Percentiles rank a stretch among this genome's conserved stretches.
Evolutionary conservation across 2,113 vertebrate species (phyloP).

Genomic region (Azemiops feae): DNA sequence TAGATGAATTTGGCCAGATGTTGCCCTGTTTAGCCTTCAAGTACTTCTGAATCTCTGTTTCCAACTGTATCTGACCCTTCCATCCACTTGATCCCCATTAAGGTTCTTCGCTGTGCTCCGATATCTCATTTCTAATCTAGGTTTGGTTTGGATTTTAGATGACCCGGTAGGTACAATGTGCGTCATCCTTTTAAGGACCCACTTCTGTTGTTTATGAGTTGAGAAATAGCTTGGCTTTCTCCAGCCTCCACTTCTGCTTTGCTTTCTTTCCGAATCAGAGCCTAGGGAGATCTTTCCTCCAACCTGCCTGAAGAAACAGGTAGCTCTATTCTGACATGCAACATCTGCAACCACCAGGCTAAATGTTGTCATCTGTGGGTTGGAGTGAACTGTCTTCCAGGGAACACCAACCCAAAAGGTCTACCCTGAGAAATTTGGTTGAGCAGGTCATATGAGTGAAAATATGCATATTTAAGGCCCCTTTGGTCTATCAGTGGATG

Average conservation of each 20-base stretch:
- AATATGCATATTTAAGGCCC: background rate
- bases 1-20: conserved; percentile 35
- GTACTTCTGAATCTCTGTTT: conserved; percentile 7
- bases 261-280: background rate
- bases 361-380: background rate
- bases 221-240: background rate
- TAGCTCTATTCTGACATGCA: background rate
- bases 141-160: conserved; percentile 10
- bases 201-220: background rate
- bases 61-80: accelerated
- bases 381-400: background rate
- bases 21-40: conserved; percentile 9
- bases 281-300: background rate
- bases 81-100: background rate
- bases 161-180: background rate
- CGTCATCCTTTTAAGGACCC: background rate
- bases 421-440: background rate
- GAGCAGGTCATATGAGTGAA: background rate
- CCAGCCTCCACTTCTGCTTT: background rate
- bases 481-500: background rate
- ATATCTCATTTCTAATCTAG: conserved; percentile 18
- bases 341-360: background rate
- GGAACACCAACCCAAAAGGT: background rate
- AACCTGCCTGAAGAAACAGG: conserved; percentile 35
- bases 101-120: background rate